phyloP scores from a whole-genome alignment of 2,113 vertebrate species.

The Microcebus ravelobensis region DNA sequence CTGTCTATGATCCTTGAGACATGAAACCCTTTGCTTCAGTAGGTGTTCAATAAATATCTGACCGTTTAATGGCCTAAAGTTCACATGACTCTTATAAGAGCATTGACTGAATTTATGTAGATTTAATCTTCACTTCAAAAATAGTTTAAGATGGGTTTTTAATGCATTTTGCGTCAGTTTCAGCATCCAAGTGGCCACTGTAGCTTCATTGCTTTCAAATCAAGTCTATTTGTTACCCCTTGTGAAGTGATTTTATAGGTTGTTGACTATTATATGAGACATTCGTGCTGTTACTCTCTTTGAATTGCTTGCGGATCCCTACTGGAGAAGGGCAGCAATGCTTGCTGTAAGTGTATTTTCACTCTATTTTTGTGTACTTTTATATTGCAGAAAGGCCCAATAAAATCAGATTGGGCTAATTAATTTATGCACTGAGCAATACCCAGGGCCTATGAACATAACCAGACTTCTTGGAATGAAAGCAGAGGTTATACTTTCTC shows the following conservation, averaged over 20 bases:
- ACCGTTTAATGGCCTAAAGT: constrained; percentile 13
- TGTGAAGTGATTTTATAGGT: constrained; percentile 36
- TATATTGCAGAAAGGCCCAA: not conserved
- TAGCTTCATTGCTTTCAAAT: constrained; percentile 53
- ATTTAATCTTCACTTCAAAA: constrained; percentile 62
- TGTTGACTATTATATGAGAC: constrained; percentile 41
- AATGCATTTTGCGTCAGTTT: not conserved
- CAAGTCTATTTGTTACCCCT: constrained; percentile 35
- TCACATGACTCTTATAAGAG: constrained; percentile 4
- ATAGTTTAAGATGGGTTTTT: constrained; percentile 37
- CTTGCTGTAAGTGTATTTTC: not conserved
- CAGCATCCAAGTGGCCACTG: constrained; percentile 45
- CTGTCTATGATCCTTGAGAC: not conserved
- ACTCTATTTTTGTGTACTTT: not conserved
- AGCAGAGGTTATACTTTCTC: not conserved
- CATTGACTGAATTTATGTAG: constrained; percentile 36
- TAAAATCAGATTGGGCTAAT: constrained; percentile 16
- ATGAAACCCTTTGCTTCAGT: constrained; percentile 46
- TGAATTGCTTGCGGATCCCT: not conserved
- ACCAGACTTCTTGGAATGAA: not conserved
- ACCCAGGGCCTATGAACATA: not conserved
- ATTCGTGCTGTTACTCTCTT: not conserved
- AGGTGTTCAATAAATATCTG: constrained; percentile 46
- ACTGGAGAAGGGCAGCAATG: not conserved
- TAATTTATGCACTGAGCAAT: not conserved